These are phyloP conservation scores for Laupala kohalensis DNA, from an alignment of 1,140 invertebrate genomes.

Conservation along the genomic window DNA sequence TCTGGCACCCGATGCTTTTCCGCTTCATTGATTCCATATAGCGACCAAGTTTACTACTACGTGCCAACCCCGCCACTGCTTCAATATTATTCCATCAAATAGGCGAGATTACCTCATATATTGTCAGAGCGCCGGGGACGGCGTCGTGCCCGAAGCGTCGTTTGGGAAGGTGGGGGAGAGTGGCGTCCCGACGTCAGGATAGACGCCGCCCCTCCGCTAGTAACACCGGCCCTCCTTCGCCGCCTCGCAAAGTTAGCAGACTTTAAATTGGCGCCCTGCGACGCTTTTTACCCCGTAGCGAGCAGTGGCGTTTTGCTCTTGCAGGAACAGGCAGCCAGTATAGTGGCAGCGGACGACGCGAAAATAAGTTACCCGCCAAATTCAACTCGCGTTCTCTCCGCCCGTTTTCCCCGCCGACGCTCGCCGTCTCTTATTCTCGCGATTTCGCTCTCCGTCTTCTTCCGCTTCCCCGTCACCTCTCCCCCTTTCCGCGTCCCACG, in stretches of 20 bases:
- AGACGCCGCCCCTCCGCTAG: not conserved
- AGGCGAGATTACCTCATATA: slow-evolving; percentile 16
- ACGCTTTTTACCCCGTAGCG: not conserved
- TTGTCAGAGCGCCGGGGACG: slow-evolving; percentile 8
- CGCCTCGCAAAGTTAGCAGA: not conserved
- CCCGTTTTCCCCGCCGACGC: not conserved
- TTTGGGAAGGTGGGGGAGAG: not conserved
- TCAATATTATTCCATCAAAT: slow-evolving; percentile 17
- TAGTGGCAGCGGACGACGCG: not conserved
- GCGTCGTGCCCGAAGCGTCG: not conserved
- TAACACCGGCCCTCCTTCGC: not conserved
- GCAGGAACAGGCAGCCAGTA: too few relatives aligned
- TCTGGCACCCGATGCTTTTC: slow-evolving; percentile 1
- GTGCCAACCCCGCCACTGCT: slow-evolving; percentile 3
- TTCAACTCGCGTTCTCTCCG: not conserved
- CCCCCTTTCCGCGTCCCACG: not conserved
- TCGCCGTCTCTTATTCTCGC: not conserved
- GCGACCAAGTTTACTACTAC: slow-evolving; percentile 7
- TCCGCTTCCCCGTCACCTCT: not conserved
- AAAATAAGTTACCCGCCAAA: slow-evolving; percentile 6
- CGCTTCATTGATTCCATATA: slow-evolving; percentile 8
- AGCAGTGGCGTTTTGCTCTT: not conserved
- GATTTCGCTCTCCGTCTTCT: not conserved
- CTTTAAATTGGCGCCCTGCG: slow-evolving; percentile 3
- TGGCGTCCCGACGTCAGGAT: not conserved